Conservation (phyloP, 2,113 vertebrate species). For the Dromaius novaehollandiae region DNA sequence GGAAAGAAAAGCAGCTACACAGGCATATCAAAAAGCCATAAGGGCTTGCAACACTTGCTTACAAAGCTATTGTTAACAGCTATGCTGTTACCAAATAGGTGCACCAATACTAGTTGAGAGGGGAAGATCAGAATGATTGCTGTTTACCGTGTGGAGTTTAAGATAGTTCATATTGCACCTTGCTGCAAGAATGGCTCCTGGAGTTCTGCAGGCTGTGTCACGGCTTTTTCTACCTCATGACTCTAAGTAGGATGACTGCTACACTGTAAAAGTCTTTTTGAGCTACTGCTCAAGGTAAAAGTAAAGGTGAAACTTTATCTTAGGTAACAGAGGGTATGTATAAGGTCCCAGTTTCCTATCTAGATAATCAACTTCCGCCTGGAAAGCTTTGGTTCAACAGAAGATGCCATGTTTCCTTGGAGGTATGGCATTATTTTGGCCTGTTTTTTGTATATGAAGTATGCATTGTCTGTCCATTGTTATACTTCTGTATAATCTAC, state of each 20-base stretch:
- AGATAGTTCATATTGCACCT: not conserved
- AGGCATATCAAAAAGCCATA: slow-evolving; percentile 45
- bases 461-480: not conserved
- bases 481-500: not conserved
- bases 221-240: not conserved
- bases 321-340: not conserved
- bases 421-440: not conserved
- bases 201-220: not conserved
- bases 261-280: not conserved
- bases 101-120: not conserved
- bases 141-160: not conserved
- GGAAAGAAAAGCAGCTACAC: slow-evolving; percentile 49
- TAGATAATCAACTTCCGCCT: not conserved
- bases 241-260: not conserved
- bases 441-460: not conserved
- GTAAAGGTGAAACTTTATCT: not conserved
- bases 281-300: not conserved
- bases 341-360: not conserved
- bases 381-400: not conserved
- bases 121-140: not conserved
- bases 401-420: not conserved
- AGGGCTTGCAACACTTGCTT: slow-evolving; percentile 35
- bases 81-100: not conserved
- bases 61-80: slow-evolving; percentile 44
- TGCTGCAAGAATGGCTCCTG: not conserved